These are phyloP conservation scores for Adrianichthys oophorus DNA, from an alignment of 2,797 vertebrate species.

Conservation along the genomic window DNA sequence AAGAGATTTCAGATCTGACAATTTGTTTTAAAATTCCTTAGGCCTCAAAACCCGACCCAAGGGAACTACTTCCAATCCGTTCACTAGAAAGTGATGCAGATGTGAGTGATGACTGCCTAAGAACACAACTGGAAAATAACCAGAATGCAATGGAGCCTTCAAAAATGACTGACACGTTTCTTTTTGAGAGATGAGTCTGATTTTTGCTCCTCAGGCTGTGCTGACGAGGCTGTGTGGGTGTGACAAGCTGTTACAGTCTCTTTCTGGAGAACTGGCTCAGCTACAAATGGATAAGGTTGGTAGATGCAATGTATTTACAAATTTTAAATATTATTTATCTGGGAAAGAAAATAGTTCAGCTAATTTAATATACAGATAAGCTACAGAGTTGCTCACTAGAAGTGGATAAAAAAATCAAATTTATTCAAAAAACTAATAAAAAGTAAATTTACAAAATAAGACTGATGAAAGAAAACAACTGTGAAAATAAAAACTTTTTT, in stretches of 20 bases:
- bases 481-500: neutral
- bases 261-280: conserved; percentile 82
- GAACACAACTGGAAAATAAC: neutral
- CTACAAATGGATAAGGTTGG: conserved; percentile 87
- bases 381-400: too few species aligned
- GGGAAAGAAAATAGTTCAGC: too few species aligned
- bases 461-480: neutral
- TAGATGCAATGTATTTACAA: neutral
- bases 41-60: conserved; percentile 61
- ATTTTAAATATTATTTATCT: neutral
- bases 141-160: neutral
- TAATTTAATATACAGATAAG: neutral
- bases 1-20: neutral
- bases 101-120: conserved; percentile 58
- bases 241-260: conserved; percentile 85
- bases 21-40: conserved; percentile 40
- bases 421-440: too few species aligned
- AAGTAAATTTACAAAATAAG: neutral
- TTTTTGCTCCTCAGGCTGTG: conserved; percentile 76
- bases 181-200: conserved; percentile 3
- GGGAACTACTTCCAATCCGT: conserved; percentile 62
- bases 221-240: conserved; percentile 89
- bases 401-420: too few species aligned
- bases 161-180: neutral
- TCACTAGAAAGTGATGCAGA: conserved; percentile 78